phyloP scores from a whole-genome alignment of 2,113 vertebrate genomes.

The Fukomys damarensis region DNA sequence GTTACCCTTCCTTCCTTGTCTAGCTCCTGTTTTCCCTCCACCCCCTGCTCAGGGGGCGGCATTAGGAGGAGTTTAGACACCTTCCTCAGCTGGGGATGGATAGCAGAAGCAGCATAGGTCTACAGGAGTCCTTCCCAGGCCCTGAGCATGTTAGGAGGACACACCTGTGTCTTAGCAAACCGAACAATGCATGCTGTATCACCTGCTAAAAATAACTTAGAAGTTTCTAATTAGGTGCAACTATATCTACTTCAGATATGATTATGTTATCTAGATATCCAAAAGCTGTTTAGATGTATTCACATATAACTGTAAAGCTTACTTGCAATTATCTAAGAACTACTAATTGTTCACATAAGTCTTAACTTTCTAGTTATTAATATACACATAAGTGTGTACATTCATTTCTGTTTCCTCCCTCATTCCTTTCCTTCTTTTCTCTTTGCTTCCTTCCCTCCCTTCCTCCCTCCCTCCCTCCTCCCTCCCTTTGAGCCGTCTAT shows the following conservation, averaged over 20 bases:
- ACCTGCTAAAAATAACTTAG: neutral
- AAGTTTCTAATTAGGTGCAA: neutral
- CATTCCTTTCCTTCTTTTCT: neutral
- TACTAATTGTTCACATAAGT: neutral
- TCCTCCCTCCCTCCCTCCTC: neutral
- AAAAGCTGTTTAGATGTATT: neutral
- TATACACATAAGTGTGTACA: neutral
- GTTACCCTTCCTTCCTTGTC: neutral
- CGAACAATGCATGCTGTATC: no score
- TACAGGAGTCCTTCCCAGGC: neutral
- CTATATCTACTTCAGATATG: neutral
- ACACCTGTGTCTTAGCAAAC: neutral
- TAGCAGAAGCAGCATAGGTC: neutral
- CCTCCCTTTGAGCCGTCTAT: neutral
- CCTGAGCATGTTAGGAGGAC: neutral
- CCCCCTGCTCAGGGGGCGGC: accelerated
- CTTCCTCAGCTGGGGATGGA: neutral
- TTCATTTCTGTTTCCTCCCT: neutral
- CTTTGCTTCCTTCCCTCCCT: neutral
- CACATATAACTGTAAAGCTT: neutral
- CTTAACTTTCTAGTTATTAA: neutral
- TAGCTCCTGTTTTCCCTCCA: accelerated
- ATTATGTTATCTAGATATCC: neutral
- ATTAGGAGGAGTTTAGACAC: accelerated
- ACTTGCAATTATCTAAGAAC: neutral